phyloP scores from a whole-genome alignment of 2,113 vertebrate species.

The Chaetura pelagica region DNA sequence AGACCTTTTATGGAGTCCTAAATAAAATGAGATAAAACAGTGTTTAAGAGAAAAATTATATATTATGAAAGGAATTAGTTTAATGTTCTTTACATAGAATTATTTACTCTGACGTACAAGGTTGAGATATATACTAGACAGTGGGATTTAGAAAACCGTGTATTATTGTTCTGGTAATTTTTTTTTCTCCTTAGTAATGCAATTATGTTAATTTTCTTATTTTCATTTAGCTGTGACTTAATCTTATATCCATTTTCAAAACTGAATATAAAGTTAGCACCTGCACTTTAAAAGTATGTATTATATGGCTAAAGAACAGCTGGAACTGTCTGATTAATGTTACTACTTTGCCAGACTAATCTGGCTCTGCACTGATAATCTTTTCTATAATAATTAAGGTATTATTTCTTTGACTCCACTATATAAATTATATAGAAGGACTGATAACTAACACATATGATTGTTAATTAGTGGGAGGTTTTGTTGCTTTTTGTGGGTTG shows the following conservation, averaged over 20 bases:
- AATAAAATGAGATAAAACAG: background rate
- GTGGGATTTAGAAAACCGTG: background rate
- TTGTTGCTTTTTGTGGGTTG: background rate
- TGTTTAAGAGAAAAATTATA: background rate
- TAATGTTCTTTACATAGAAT: background rate
- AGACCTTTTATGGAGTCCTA: background rate
- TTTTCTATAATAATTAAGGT: background rate
- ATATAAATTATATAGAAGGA: background rate
- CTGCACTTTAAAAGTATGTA: background rate
- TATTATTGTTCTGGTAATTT: background rate
- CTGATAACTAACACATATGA: background rate
- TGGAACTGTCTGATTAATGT: background rate
- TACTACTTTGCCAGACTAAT: background rate
- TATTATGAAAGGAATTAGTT: background rate
- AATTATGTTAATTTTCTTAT: background rate
- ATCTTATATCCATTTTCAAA: background rate
- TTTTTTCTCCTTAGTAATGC: background rate
- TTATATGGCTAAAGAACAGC: background rate
- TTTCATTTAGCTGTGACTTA: background rate
- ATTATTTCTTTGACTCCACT: background rate
- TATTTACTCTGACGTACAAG: background rate
- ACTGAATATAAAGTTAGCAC: background rate
- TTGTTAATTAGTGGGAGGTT: fast-evolving
- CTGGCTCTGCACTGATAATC: background rate
- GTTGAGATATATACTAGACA: background rate